Percentiles rank a stretch among this genome's conserved stretches.
Conservation (phyloP, 2,113 vertebrate genomes). For the Microcebus jonahi region DNA sequence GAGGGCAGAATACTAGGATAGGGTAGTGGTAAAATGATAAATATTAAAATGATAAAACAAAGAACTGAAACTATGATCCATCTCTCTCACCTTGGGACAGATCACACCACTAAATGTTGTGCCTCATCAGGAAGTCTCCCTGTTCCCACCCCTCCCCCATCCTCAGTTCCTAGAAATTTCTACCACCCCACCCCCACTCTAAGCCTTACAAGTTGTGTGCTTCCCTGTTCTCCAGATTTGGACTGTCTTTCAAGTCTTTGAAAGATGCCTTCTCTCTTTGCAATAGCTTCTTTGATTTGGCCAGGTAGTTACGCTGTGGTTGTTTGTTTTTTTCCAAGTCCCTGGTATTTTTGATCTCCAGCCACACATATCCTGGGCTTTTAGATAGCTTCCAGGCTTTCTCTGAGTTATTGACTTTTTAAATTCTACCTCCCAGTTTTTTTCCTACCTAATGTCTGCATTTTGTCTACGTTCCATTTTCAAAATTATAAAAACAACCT, state of each 20-base stretch:
- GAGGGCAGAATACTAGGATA: neutral
- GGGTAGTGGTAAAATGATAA: neutral
- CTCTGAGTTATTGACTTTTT: constrained; percentile 48
- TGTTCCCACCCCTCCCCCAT: neutral
- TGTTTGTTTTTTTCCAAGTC: constrained; percentile 45
- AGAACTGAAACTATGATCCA: neutral
- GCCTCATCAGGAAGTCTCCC: neutral
- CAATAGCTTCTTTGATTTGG: constrained; percentile 41
- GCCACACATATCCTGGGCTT: constrained; percentile 32
- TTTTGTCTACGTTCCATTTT: constrained; percentile 55
- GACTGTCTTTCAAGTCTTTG: constrained; percentile 7
- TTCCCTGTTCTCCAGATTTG: constrained; percentile 17
- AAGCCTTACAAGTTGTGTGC: neutral
- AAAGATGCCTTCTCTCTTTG: constrained; percentile 17
- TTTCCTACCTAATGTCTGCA: constrained; percentile 11
- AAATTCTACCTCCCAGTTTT: constrained; percentile 48
- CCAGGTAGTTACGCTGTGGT: constrained; percentile 48
- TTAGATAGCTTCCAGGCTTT: constrained; percentile 61
- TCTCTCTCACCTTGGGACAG: neutral
- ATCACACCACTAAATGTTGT: neutral
- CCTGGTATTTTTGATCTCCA: constrained; percentile 48
- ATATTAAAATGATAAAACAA: neutral
- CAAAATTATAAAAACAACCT: constrained; percentile 56
- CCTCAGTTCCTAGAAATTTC: neutral
- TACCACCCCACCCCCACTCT: neutral